Percentiles rank a stretch among this genome's conserved stretches.
These are phyloP conservation scores for Caretta caretta DNA, from an alignment of 2,113 vertebrate genomes.

Conservation along the genomic window DNA sequence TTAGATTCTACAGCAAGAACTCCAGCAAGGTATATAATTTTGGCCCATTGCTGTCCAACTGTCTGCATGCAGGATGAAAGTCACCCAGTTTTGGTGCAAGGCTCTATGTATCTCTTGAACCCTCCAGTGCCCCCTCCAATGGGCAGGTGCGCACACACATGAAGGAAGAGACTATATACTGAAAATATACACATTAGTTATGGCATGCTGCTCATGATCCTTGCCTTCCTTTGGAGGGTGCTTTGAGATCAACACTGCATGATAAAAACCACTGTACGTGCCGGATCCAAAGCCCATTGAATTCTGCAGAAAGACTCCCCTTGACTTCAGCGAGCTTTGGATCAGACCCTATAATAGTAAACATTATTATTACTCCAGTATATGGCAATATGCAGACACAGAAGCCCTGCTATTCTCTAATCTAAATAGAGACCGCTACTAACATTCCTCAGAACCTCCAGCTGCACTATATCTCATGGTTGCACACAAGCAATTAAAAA, in stretches of 20 bases:
- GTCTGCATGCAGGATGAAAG: background rate
- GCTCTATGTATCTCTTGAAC: background rate
- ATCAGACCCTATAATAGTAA: background rate
- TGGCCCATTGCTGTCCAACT: background rate
- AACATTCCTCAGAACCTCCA: background rate
- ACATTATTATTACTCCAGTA: background rate
- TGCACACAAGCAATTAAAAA: background rate
- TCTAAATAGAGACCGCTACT: background rate
- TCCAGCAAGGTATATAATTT: background rate
- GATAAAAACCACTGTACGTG: background rate
- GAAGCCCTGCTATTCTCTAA: background rate
- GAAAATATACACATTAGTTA: background rate
- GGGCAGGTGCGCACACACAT: background rate
- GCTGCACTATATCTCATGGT: background rate
- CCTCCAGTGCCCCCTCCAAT: background rate
- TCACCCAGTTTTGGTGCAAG: background rate
- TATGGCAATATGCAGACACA: background rate
- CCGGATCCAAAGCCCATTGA: background rate
- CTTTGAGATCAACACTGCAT: background rate
- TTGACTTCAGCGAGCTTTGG: background rate
- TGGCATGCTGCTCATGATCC: background rate
- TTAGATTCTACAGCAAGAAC: background rate
- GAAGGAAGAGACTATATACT: background rate
- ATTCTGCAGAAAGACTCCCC: background rate
- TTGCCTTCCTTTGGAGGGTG: background rate